Evolutionary conservation across 2,888 invertebrate species (phyloP).

Genomic region (Plagodis dolabraria): DNA sequence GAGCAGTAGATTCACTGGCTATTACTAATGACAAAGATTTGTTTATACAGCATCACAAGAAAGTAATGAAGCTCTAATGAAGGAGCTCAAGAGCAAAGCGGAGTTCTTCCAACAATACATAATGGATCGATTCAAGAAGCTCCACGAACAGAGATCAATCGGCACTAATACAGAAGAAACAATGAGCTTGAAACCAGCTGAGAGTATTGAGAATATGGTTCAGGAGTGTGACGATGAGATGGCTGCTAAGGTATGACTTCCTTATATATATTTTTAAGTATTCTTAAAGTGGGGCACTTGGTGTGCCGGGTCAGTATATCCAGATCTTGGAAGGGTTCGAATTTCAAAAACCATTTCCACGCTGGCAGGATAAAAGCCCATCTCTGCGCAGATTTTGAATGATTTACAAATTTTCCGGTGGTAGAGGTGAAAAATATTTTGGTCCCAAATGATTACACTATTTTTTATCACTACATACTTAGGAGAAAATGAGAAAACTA

Average conservation of each 20-base stretch:
- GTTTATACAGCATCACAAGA: constrained; percentile 72
- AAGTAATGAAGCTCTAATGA: constrained; percentile 84
- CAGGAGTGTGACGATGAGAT: constrained; percentile 64
- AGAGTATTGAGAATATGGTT: constrained; percentile 57
- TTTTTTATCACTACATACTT: too few relatives aligned
- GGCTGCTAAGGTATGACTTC: constrained; percentile 54
- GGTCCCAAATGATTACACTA: too few relatives aligned
- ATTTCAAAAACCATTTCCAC: too few relatives aligned
- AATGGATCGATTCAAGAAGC: constrained; percentile 77
- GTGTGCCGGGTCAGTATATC: too few relatives aligned
- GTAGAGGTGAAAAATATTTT: too few relatives aligned
- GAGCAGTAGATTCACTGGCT: too few relatives aligned
- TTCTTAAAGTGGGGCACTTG: not conserved
- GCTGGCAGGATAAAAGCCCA: too few relatives aligned
- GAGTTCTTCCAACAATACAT: constrained; percentile 87
- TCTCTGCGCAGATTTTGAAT: too few relatives aligned
- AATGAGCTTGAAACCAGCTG: constrained; percentile 14
- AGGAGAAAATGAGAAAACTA: too few relatives aligned
- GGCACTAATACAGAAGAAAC: constrained; percentile 64
- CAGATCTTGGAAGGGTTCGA: too few relatives aligned
- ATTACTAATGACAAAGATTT: not conserved
- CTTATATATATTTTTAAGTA: not conserved
- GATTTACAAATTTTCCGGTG: too few relatives aligned
- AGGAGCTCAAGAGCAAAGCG: constrained; percentile 86
- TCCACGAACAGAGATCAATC: constrained; percentile 62